Conservation (phyloP, 2,113 vertebrate genomes). For the Vireo altiloquus region DNA sequence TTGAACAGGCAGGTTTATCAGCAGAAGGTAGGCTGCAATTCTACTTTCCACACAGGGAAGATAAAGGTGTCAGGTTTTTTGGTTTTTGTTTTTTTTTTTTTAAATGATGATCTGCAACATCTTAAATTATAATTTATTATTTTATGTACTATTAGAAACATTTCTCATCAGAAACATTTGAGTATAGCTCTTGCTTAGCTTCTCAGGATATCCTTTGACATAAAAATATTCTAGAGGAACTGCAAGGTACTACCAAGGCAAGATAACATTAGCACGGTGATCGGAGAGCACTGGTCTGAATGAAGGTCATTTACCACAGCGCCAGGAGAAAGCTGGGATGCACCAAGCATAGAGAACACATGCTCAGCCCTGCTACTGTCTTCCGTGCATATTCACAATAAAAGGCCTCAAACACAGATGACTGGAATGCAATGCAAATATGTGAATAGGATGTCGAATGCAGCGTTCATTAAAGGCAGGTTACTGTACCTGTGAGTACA, state of each 20-base stretch:
- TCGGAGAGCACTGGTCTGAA: background rate
- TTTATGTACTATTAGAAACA: background rate
- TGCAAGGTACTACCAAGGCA: background rate
- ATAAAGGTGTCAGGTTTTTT: background rate
- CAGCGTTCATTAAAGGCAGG: background rate
- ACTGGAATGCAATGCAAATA: background rate
- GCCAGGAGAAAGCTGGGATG: background rate
- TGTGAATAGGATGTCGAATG: background rate
- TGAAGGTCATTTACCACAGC: background rate
- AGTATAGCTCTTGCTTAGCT: background rate
- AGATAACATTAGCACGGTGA: background rate
- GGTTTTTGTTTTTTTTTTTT: background rate
- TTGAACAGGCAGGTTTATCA: background rate
- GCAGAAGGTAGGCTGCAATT: background rate
- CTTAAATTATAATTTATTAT: background rate
- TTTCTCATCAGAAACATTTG: too few species aligned
- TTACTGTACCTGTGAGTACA: background rate
- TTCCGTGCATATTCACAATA: background rate
- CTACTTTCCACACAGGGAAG: background rate
- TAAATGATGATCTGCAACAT: background rate
- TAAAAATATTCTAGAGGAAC: background rate
- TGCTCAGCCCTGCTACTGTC: background rate
- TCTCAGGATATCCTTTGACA: background rate
- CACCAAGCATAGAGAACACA: fast-evolving
- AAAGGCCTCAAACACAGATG: background rate